Evolutionary conservation across 2,797 vertebrate species (phyloP).

Genomic region (Allobates femoralis): DNA sequence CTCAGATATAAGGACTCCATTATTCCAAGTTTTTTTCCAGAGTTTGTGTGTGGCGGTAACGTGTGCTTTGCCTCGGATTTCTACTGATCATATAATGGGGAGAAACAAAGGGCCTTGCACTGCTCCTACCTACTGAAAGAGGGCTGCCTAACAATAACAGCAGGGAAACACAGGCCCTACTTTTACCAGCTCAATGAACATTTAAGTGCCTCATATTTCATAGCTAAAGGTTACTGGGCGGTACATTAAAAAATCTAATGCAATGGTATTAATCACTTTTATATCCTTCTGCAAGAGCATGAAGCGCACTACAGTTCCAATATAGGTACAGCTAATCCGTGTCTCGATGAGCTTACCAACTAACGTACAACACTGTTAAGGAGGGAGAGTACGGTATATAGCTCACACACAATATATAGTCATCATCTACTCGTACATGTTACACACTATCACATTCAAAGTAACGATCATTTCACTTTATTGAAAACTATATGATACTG

Average conservation of each 20-base stretch:
- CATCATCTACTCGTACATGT: neutral
- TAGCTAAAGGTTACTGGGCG: slow-evolving; percentile 58
- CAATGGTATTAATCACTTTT: slow-evolving; percentile 60
- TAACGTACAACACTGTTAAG: neutral
- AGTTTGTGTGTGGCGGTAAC: slow-evolving; percentile 34
- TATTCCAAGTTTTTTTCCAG: slow-evolving; percentile 8
- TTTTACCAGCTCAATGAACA: slow-evolving; percentile 50
- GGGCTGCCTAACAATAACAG: slow-evolving; percentile 44
- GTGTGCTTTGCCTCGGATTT: slow-evolving; percentile 29
- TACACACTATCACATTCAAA: too few species aligned
- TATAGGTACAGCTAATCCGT: slow-evolving; percentile 40
- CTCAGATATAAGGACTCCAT: slow-evolving; percentile 21
- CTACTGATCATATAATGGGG: slow-evolving; percentile 27
- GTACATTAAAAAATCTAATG: slow-evolving; percentile 54
- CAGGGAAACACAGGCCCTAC: slow-evolving; percentile 25
- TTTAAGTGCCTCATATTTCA: slow-evolving; percentile 60
- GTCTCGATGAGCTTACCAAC: slow-evolving; percentile 17
- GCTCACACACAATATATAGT: neutral
- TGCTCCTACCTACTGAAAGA: slow-evolving; percentile 23
- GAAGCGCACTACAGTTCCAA: slow-evolving; percentile 17
- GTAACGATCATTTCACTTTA: neutral
- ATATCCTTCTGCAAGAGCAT: slow-evolving; percentile 39
- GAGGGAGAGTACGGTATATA: neutral
- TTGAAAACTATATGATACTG: too few species aligned
- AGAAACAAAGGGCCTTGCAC: slow-evolving; percentile 32